Base-by-base conservation (phyloP, 2,797 vertebrate species). In the Rhadinocentrus ornatus region DNA sequence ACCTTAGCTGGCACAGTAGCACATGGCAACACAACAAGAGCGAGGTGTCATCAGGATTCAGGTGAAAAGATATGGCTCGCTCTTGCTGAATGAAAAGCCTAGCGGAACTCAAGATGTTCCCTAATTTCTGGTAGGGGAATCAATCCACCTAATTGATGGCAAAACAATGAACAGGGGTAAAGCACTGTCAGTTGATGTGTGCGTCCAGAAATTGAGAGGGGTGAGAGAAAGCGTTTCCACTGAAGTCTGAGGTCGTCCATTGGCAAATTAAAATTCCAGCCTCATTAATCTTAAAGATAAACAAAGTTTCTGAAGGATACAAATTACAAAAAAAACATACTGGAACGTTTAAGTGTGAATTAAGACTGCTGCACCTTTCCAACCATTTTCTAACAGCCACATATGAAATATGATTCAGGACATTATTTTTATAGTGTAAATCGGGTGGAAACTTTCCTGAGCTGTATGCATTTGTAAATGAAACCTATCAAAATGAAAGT, bases 1-100 rank as follows among this genome's bases (percentile, higher is more conserved):
- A 94, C 90, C 88, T 80, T 88, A 94, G 90, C 93, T 92, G 91
- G 89, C 91, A 88, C 69, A 24, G 69, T 57, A 78, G 77, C 87
- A 88, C 91, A 87, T 74, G 90, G 86, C 61, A 57, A 80, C 90
- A 90, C 88, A 78, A 77, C 81, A 78, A 86, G 50, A 68, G 81
- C 15, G 73, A 86, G 86, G 86, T 76, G 88, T 91, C 84, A 86
- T 84, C 85, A 69, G 83, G 83, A 75, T 66, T 54, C 58, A 54
- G 88, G 86, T 75, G 85, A 89, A 75, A 90, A 89, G 81, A 88
- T 85, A 88, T 52, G 82, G 75, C 80, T 84, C 69, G 77, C 77
- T 86, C 88, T 89, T 70, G 67, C 75, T 29, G 78, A 83, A 75
- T 82, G 86, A 91, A 89, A 90, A 86, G 85, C 86, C 64, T 71